phyloP scores from a whole-genome alignment of 2,888 invertebrate species.

The Phrixothrix hirtus region DNA sequence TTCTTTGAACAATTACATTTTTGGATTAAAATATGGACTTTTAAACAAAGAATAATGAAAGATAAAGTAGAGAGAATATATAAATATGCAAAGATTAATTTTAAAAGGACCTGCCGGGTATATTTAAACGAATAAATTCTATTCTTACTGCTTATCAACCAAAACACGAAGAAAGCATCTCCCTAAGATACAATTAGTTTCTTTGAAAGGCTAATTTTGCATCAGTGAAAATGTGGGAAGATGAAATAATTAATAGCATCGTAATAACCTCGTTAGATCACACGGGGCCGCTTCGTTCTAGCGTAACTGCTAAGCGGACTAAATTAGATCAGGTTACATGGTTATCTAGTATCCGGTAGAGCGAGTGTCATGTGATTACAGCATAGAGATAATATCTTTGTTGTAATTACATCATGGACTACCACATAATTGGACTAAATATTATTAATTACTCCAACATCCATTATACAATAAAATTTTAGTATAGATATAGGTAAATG shows the following conservation, averaged over 20 bases:
- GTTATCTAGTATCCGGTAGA: constrained; percentile 46
- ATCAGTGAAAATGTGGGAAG: constrained; percentile 26
- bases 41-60: no score
- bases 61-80: no score
- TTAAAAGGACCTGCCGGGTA: background rate
- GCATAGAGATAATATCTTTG: constrained; percentile 48
- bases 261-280: constrained; percentile 31
- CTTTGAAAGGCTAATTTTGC: constrained; percentile 15
- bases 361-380: constrained; percentile 47
- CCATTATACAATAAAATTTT: no score
- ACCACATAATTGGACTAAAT: constrained; percentile 46
- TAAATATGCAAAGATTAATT: no score
- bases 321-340: constrained; percentile 49
- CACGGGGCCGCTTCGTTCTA: constrained; percentile 28
- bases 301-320: constrained; percentile 37
- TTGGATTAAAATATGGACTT: no score
- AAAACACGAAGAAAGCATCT: no score
- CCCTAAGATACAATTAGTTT: no score
- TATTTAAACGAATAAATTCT: background rate
- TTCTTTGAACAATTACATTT: no score
- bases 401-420: constrained; percentile 44
- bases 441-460: constrained; percentile 42
- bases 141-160: background rate
- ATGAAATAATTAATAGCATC: constrained; percentile 31
- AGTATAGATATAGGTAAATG: no score